Evolutionary conservation across 2,113 vertebrate species (phyloP), one percentile per base, ranked within the genome.

Genomic region (Gymnogyps californianus): DNA sequence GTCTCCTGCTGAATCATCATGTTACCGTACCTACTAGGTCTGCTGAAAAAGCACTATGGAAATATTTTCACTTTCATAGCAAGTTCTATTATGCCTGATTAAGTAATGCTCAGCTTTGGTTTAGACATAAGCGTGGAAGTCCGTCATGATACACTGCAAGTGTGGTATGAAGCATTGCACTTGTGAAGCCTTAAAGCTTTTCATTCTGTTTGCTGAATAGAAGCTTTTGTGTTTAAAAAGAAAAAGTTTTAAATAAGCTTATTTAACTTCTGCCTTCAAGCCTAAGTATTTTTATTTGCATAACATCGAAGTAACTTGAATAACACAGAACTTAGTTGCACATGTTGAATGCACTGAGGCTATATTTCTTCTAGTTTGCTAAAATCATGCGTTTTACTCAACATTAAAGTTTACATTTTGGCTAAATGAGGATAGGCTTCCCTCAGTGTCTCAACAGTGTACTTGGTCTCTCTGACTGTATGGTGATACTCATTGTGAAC

Each of bases 41-140:
- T 93, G 90, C 87, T 87, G 81, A 79, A 82, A 93, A 89, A 87
- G 87, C 93, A 90, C 44, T 90, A 6, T 84, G 71, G 96, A 94
- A 95, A 76, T 91, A 65, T 85, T 89, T 91, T 65, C 44, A 54
- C 62, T 91, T 89, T 22, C 32, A 6, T 65, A 79, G 65, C 77
- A 75, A 64, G 49, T 49, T 87, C 38, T 90, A 0, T 92, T 92
- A 17, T 58, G 77, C 34, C 52, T 82, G 59, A 49, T 94, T 42
- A 78, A 77, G 31, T 78, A 81, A 77, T 28, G 34, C 54, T 88
- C 26, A 78, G 40, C 64, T 89, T 78, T 55, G 42, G 13, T 87
- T 92, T 81, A 91, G 59, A 24, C 40, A 34, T 5, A 14, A 75
- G n/a, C 2, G 0, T 82, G 52, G n/a, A 83, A 49, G 42, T 64